These are phyloP conservation scores for Berghia stephanieae DNA, from an alignment of 1,140 invertebrate species.

Conservation along the genomic window DNA sequence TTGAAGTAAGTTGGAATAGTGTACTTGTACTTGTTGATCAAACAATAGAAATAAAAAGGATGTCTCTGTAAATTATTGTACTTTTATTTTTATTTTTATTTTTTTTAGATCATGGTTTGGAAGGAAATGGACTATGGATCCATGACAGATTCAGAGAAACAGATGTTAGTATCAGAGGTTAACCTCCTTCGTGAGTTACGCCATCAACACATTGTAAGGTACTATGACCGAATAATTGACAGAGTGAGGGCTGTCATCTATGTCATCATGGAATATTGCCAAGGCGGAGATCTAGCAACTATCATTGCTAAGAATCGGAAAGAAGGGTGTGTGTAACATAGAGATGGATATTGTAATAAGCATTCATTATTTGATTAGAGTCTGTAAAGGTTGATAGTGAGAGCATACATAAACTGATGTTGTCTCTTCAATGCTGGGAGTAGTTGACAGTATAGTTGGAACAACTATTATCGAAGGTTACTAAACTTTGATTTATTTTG, in stretches of 20 bases:
- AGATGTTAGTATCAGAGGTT: conserved; percentile 66
- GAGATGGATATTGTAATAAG: too few relatives aligned
- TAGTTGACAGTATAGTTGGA: too few relatives aligned
- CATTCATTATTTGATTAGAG: too few relatives aligned
- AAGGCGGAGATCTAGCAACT: conserved; percentile 61
- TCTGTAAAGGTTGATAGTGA: too few relatives aligned
- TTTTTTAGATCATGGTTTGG: conserved; percentile 62
- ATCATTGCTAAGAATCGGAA: conserved; percentile 54
- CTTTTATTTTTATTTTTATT: background rate
- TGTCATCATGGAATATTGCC: conserved; percentile 66
- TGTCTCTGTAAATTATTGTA: background rate
- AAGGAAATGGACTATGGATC: conserved; percentile 65
- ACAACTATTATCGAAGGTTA: too few relatives aligned
- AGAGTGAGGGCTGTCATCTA: conserved; percentile 57
- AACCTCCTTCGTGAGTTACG: conserved; percentile 63
- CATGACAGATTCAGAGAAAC: conserved; percentile 64
- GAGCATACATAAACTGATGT: too few relatives aligned
- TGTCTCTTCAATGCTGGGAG: too few relatives aligned
- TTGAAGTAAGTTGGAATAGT: background rate
- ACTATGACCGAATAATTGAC: conserved; percentile 66
- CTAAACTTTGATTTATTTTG: too few relatives aligned
- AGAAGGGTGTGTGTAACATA: conserved; percentile 60
- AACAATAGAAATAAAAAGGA: background rate
- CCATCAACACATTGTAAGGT: conserved; percentile 63
- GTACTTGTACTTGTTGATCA: too few relatives aligned